phyloP scores from a whole-genome alignment of 2,888 invertebrate genomes.

The Altica lythri region DNA sequence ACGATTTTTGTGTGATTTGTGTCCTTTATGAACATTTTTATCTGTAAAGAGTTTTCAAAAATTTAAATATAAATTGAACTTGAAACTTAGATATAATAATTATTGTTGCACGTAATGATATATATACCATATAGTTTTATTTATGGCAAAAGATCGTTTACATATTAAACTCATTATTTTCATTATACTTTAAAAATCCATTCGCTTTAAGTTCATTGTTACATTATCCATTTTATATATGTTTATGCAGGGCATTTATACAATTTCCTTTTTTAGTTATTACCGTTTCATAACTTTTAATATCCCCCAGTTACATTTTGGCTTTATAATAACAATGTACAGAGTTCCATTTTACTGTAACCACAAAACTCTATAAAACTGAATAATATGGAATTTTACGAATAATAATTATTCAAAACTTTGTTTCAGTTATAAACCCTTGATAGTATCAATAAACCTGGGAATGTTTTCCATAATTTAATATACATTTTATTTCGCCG shows the following conservation, averaged over 20 bases:
- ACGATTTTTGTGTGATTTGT: too few relatives aligned
- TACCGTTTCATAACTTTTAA: neutral
- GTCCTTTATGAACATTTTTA: too few relatives aligned
- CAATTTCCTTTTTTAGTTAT: neutral
- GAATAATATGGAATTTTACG: constrained; percentile 21
- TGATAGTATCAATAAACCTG: constrained; percentile 26
- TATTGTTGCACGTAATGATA: too few relatives aligned
- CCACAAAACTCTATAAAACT: constrained; percentile 20
- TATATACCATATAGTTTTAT: too few relatives aligned
- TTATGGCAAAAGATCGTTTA: too few relatives aligned
- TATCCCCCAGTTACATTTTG: neutral
- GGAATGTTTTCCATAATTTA: constrained; percentile 20
- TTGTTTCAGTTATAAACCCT: constrained; percentile 26
- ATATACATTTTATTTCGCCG: constrained; percentile 22
- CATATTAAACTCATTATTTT: too few relatives aligned
- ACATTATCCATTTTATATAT: too few relatives aligned
- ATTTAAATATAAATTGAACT: too few relatives aligned
- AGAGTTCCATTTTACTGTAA: constrained; percentile 15
- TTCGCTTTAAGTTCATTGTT: too few relatives aligned
- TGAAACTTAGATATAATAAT: too few relatives aligned
- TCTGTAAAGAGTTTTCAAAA: too few relatives aligned
- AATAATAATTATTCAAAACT: constrained; percentile 26
- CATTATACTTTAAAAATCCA: too few relatives aligned
- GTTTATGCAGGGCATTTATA: neutral
- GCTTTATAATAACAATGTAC: constrained; percentile 19